Evolutionary conservation across 2,113 vertebrate genomes (phyloP), one percentile per base, ranked within the genome.

Genomic region (Sigmodon hispidus): DNA sequence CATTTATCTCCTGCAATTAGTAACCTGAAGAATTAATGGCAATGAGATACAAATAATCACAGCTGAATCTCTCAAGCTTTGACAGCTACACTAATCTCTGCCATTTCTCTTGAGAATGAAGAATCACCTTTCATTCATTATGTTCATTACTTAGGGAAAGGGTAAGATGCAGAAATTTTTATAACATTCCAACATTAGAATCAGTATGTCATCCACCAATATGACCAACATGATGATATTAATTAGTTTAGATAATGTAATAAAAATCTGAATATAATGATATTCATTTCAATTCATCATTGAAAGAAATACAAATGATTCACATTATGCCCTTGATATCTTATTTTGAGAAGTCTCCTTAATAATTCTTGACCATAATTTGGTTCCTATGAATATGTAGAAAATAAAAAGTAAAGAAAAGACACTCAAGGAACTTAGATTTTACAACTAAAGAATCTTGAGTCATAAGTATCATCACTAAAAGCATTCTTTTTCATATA

Each of bases 1-100:
- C 76, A 89, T 90, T 88, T 70, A 92, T 70, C 40, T 95, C 65
- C 36, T 96, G 1, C 76, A 89, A 77, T 94, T 86, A 93, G 52
- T 15, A 90, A 90, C 67, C n/a, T 45, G 2, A 29, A 94, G 31
- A 91, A 85, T 79, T 87, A 95, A 80, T 88, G 29, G 69, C 75
- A 80, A 75, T 77, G 22, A 50, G 52, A 81, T 92, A 90, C 24
- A 76, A 89, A 89, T 55, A 95, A 90, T 85, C 57, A 92, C 31
- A 85, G 75, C 12, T 76, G 50, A 96, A 81, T 45, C 15, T 70
- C 83, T 94, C 59, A 79, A 89, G n/a, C 43, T 95, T 77, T 94
- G 57, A 63, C 36, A 48, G 24, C 72, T 81, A 63, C 57, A 89
- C 70, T 88, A 92, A 94, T 84, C 45, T 91, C 70, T 88, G 26